A percentile compares a stretch with the other conserved stretches of the same genome.
Evolutionary conservation across 1,140 invertebrate species (phyloP).

Genomic region (Zophobas atratus): DNA sequence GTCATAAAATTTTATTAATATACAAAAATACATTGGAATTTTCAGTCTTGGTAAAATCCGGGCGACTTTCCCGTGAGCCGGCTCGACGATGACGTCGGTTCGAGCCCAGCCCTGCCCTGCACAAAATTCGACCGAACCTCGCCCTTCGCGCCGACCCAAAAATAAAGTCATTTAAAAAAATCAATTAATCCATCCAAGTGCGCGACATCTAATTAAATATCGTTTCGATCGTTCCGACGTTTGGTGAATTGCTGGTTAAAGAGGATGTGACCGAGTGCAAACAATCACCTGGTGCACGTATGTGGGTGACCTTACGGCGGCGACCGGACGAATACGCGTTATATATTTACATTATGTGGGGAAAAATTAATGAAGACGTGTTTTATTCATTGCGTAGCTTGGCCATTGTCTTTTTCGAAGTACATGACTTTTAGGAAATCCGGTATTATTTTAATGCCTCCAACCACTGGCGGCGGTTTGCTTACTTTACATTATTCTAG

Average conservation of each 20-base stretch:
- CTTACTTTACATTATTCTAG: constrained; percentile 6
- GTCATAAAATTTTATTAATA: no score
- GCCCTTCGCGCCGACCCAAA: neutral
- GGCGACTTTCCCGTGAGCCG: no score
- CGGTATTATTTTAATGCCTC: constrained; percentile 18
- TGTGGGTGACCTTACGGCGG: constrained; percentile 31
- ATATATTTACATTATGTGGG: constrained; percentile 29
- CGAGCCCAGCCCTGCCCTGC: neutral
- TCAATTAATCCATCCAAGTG: constrained; percentile 32
- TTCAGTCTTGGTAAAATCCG: no score
- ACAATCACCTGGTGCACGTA: constrained; percentile 37
- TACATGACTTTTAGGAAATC: constrained; percentile 38
- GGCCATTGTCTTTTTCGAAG: constrained; percentile 30
- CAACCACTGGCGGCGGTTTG: constrained; percentile 18
- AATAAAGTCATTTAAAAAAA: constrained; percentile 16
- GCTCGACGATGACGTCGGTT: no score
- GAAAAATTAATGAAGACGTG: constrained; percentile 37
- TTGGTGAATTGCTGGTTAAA: constrained; percentile 28
- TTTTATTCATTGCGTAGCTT: constrained; percentile 28
- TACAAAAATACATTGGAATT: no score
- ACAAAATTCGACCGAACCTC: constrained; percentile 5
- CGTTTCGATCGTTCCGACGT: constrained; percentile 25
- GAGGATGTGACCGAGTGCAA: constrained; percentile 10
- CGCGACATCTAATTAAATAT: constrained; percentile 29
- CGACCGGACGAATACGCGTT: neutral